Percentiles rank a stretch among this genome's conserved stretches.
These are phyloP conservation scores for Homarus gammarus DNA, from an alignment of 2,888 invertebrate genomes.

Conservation along the genomic window DNA sequence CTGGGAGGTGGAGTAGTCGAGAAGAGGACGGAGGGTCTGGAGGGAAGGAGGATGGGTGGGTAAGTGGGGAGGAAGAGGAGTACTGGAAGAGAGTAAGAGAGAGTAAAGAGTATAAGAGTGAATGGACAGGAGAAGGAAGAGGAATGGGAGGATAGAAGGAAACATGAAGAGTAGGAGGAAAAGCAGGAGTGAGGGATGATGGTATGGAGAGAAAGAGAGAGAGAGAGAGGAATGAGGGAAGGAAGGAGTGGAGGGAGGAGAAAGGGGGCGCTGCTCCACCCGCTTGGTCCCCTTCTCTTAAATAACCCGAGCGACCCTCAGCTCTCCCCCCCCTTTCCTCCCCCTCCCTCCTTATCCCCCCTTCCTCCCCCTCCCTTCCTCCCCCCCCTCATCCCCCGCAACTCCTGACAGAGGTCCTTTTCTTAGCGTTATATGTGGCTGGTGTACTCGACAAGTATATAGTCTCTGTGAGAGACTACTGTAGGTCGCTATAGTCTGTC, in stretches of 20 bases:
- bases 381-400: slow-evolving; percentile 5
- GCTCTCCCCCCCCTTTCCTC: slow-evolving; percentile 21
- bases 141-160: slow-evolving; percentile 9
- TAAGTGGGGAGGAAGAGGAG: slow-evolving; percentile 10
- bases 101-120: neutral
- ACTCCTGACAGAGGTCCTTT: neutral
- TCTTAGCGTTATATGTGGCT: too few species aligned
- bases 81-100: neutral
- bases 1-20: slow-evolving; percentile 3
- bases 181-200: slow-evolving; percentile 6
- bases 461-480: too few species aligned
- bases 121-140: neutral
- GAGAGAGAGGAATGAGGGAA: neutral
- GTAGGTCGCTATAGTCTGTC: too few species aligned
- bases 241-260: slow-evolving; percentile 6
- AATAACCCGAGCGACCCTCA: slow-evolving; percentile 7
- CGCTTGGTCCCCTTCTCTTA: slow-evolving; percentile 6
- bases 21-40: slow-evolving; percentile 11
- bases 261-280: slow-evolving; percentile 5
- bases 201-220: slow-evolving; percentile 17
- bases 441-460: too few species aligned
- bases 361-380: slow-evolving; percentile 12
- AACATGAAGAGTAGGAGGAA: neutral
- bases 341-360: neutral
- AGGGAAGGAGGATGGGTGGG: slow-evolving; percentile 15